Evolutionary conservation across 2,113 vertebrate genomes (phyloP).

Genomic region (Alexandromys fortis): DNA sequence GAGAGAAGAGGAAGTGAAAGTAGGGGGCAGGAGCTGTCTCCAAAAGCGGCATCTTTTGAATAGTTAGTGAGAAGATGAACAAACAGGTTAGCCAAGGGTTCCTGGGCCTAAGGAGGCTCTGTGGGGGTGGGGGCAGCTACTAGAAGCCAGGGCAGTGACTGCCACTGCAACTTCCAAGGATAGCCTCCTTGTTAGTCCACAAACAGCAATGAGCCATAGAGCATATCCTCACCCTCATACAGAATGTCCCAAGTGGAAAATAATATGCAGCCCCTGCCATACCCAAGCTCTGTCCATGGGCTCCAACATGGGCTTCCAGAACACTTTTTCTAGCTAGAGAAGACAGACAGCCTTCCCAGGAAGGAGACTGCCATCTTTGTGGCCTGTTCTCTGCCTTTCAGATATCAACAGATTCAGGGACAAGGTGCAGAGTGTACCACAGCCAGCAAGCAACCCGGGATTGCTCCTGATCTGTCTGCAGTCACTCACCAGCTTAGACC

Average conservation of each 20-base stretch:
- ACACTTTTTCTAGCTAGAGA: not conserved
- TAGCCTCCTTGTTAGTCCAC: not conserved
- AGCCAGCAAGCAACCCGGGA: accelerated
- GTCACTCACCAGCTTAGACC: not conserved
- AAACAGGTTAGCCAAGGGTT: not conserved
- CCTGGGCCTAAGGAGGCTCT: not conserved
- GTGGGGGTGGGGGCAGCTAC: not conserved
- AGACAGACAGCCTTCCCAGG: not conserved
- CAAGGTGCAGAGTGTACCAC: not conserved
- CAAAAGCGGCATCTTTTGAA: not conserved
- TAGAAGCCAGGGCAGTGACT: constrained; percentile 8
- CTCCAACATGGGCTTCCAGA: not conserved
- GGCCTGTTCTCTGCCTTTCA: not conserved
- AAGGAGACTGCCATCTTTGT: not conserved
- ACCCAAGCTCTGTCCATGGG: no score
- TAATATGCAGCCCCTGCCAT: no score
- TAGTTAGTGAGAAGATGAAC: not conserved
- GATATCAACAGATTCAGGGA: not conserved
- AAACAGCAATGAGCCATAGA: not conserved
- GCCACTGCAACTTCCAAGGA: not conserved
- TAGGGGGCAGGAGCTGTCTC: not conserved
- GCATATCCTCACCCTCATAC: not conserved
- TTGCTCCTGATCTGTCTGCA: not conserved
- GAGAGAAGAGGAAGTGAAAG: no score
- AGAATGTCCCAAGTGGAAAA: not conserved